These are phyloP conservation scores for Periophthalmus magnuspinnatus DNA, from an alignment of 2,797 vertebrate genomes.

Conservation along the genomic window DNA sequence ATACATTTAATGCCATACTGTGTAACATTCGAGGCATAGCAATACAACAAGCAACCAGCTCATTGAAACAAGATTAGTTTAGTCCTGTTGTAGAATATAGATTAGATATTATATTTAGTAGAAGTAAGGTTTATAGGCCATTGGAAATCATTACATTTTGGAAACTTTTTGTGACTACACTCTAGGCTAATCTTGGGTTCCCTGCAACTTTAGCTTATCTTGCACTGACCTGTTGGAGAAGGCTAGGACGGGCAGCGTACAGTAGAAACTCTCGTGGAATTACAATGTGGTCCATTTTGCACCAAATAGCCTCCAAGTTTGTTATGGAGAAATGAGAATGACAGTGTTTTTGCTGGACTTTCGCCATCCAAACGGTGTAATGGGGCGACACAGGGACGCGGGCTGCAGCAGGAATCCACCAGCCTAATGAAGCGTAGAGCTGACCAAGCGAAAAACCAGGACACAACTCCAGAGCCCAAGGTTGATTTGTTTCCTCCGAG, in stretches of 20 bases:
- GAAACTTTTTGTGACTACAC: not conserved
- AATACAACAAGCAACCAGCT: too few relatives aligned
- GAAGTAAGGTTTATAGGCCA: not conserved
- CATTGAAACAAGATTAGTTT: too few relatives aligned
- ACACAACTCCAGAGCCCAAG: constrained; percentile 1
- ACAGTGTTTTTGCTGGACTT: constrained; percentile 5
- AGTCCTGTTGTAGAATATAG: too few relatives aligned
- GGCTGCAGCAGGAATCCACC: constrained; percentile 5
- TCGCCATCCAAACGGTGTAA: constrained; percentile 14
- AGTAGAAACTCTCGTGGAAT: not conserved
- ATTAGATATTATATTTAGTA: too few relatives aligned
- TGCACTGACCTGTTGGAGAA: not conserved
- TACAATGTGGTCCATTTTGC: not conserved
- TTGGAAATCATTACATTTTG: not conserved
- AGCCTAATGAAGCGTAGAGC: constrained; percentile 11
- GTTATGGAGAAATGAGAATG: not conserved
- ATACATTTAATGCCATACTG: too few relatives aligned
- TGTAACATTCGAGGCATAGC: too few relatives aligned
- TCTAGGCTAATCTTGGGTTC: not conserved
- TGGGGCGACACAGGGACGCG: constrained; percentile 12
- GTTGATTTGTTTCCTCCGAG: constrained; percentile 5
- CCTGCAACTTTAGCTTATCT: not conserved
- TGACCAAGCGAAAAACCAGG: constrained; percentile 21
- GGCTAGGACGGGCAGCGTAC: not conserved
- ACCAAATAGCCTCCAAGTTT: not conserved